Conservation (phyloP, 2,113 vertebrate species). For the Tragelaphus strepsiceros region DNA sequence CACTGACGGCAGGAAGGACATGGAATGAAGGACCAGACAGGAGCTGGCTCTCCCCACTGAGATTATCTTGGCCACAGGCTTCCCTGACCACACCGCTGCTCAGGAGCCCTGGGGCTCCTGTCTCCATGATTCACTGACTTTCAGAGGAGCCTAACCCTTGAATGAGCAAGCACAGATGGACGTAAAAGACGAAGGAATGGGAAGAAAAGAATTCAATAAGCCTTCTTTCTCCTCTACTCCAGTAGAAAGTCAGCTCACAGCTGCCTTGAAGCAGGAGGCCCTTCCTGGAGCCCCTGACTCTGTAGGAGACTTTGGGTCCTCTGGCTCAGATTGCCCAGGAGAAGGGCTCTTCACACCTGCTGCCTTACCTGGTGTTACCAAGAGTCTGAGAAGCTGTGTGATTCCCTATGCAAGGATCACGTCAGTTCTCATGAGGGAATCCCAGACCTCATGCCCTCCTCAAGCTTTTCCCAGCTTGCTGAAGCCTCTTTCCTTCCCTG, state of each 20-base stretch:
- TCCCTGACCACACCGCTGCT: neutral
- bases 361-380: neutral
- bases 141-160: neutral
- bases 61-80: neutral
- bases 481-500: neutral
- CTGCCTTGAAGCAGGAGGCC: neutral
- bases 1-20: neutral
- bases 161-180: neutral
- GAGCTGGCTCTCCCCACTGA: neutral
- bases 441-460: neutral
- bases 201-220: neutral
- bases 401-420: neutral
- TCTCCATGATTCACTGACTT: neutral
- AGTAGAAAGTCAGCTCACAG: neutral
- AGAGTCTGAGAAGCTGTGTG: neutral
- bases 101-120: neutral
- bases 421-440: accelerated
- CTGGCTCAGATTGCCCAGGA: neutral
- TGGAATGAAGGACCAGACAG: neutral
- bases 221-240: neutral
- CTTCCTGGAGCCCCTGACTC: neutral
- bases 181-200: neutral
- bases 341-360: neutral
- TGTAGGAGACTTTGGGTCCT: neutral
- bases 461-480: too few species aligned